Conservation (phyloP, 2,888 invertebrate genomes). For the Metellina segmentata region DNA sequence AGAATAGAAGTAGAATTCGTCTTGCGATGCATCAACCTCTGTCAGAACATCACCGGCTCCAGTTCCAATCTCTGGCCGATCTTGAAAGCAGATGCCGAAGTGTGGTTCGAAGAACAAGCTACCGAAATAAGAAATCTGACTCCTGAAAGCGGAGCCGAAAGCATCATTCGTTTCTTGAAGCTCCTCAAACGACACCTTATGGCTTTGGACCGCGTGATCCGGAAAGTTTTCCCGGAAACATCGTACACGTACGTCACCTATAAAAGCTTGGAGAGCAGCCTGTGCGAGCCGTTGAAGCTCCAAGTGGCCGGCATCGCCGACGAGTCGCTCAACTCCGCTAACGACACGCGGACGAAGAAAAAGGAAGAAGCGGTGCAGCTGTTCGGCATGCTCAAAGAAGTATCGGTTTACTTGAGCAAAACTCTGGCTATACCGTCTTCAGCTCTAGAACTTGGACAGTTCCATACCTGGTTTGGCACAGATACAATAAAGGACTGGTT, state of each 20-base stretch:
- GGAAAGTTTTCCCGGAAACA: slow-evolving; percentile 31
- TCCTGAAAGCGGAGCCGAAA: not conserved
- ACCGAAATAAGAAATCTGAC: slow-evolving; percentile 2
- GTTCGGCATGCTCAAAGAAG: slow-evolving; percentile 13
- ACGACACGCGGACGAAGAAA: not conserved
- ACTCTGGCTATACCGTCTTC: not conserved
- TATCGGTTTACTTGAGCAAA: not conserved
- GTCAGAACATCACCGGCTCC: not conserved
- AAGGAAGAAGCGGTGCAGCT: slow-evolving; percentile 37
- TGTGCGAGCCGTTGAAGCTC: slow-evolving; percentile 8
- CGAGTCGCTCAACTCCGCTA: slow-evolving; percentile 5
- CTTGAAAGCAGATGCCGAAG: slow-evolving; percentile 30
- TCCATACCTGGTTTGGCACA: slow-evolving; percentile 42
- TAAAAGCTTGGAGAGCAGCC: slow-evolving; percentile 11
- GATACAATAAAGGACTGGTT: slow-evolving; percentile 53
- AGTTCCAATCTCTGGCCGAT: not conserved
- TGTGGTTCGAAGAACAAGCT: slow-evolving; percentile 15
- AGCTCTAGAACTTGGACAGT: slow-evolving; percentile 20
- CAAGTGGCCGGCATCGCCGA: slow-evolving; percentile 11
- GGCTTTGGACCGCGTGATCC: slow-evolving; percentile 24
- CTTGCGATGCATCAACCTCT: slow-evolving; percentile 18
- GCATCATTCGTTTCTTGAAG: not conserved
- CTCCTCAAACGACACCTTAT: slow-evolving; percentile 14
- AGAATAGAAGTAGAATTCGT: slow-evolving; percentile 35
- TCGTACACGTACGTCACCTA: slow-evolving; percentile 25